These are phyloP conservation scores for Chelon labrosus DNA, from an alignment of 2,797 vertebrate genomes.

Conservation along the genomic window DNA sequence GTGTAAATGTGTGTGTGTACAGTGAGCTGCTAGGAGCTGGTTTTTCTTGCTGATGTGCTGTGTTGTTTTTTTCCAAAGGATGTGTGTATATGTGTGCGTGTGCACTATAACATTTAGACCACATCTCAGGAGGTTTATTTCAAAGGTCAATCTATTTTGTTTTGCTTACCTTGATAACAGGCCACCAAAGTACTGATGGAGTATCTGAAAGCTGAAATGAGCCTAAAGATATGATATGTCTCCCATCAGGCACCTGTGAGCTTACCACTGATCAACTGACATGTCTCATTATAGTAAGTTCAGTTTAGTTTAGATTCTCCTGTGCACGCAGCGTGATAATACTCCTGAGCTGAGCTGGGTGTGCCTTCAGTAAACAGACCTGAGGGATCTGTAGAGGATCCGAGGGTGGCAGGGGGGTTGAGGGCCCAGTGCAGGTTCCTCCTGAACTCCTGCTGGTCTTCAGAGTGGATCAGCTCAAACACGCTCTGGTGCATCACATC, in stretches of 20 bases:
- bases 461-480: constrained; percentile 88
- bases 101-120: constrained; percentile 26
- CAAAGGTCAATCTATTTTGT: constrained; percentile 55
- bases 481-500: constrained; percentile 90
- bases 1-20: background rate
- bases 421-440: constrained; percentile 88
- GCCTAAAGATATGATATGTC: background rate
- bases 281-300: background rate
- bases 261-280: too few relatives aligned
- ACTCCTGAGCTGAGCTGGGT: background rate
- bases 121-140: constrained; percentile 36
- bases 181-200: too few relatives aligned
- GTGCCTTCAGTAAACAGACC: constrained; percentile 38
- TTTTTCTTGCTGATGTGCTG: constrained; percentile 2
- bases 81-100: constrained; percentile 5
- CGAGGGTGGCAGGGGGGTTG: constrained; percentile 62
- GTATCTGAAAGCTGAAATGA: background rate
- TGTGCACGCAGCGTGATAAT: background rate
- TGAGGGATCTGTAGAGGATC: constrained; percentile 42
- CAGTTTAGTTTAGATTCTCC: background rate
- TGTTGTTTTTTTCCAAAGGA: background rate
- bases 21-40: constrained; percentile 4
- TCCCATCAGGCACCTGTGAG: background rate
- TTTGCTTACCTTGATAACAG: too few relatives aligned
- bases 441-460: constrained; percentile 88